phyloP scores from a whole-genome alignment of 2,113 vertebrate genomes.

The Muscicapa adusta region DNA sequence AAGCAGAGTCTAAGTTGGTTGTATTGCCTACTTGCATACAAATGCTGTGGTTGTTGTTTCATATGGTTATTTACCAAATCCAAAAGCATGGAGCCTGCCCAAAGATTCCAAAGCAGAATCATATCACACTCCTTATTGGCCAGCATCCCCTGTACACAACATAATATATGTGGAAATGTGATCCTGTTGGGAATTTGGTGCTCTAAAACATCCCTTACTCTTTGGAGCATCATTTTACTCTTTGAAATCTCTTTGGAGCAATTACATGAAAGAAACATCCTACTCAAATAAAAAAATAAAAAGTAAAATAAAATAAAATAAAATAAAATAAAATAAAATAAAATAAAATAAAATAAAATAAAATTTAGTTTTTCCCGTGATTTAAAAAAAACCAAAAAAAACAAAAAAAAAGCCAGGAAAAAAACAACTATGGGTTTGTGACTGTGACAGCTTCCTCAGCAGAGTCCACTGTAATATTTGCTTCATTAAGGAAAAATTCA shows the following conservation, averaged over 20 bases:
- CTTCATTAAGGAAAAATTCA: neutral
- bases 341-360: too few species aligned
- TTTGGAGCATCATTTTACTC: neutral
- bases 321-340: too few species aligned
- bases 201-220: neutral
- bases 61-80: neutral
- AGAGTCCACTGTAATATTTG: neutral
- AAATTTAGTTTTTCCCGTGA: neutral
- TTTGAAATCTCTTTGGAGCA: neutral
- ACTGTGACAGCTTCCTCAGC: neutral
- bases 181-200: neutral
- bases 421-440: neutral
- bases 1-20: constrained; percentile 13
- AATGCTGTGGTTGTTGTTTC: neutral
- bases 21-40: neutral
- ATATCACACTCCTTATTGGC: neutral
- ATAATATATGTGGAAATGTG: neutral
- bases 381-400: neutral
- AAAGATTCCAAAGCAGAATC: neutral
- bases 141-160: neutral
- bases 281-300: neutral
- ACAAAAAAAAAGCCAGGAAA: too few species aligned
- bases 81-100: neutral
- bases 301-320: too few species aligned
- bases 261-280: neutral